Evolutionary conservation across 2,113 vertebrate species (phyloP).

Genomic region (Prietella phreatophila): DNA sequence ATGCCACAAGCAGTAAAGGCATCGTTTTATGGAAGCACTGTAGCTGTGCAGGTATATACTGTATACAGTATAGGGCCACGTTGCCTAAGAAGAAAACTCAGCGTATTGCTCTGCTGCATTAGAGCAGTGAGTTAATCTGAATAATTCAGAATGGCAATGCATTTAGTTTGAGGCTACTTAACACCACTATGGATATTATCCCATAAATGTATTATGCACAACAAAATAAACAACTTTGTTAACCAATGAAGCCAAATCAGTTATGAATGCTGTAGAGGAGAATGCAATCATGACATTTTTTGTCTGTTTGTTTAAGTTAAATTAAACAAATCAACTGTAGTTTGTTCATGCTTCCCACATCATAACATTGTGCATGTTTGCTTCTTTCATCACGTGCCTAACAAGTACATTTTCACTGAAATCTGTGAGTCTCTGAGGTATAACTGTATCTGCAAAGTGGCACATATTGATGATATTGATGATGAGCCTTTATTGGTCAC

Average conservation of each 20-base stretch:
- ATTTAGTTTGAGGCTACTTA: background rate
- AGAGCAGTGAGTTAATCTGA: background rate
- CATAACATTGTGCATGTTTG: background rate
- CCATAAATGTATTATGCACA: background rate
- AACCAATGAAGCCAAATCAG: background rate
- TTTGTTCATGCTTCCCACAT: background rate
- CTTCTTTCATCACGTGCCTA: background rate
- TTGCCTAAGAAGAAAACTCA: slow-evolving; percentile 2
- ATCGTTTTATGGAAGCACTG: slow-evolving; percentile 61
- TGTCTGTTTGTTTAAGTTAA: background rate
- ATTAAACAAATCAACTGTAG: background rate
- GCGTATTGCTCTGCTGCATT: background rate
- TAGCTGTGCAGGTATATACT: slow-evolving; percentile 52
- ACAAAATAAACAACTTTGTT: background rate
- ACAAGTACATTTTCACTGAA: background rate
- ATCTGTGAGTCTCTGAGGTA: background rate
- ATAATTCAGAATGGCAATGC: background rate
- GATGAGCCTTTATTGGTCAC: too few species aligned
- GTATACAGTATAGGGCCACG: background rate
- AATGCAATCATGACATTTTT: background rate
- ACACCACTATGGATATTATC: background rate
- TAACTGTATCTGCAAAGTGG: background rate
- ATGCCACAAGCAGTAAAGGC: slow-evolving; percentile 71
- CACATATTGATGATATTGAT: background rate
- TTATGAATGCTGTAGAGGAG: background rate